Conservation (phyloP, 2,797 vertebrate species). For the Cyclura pinguis region DNA sequence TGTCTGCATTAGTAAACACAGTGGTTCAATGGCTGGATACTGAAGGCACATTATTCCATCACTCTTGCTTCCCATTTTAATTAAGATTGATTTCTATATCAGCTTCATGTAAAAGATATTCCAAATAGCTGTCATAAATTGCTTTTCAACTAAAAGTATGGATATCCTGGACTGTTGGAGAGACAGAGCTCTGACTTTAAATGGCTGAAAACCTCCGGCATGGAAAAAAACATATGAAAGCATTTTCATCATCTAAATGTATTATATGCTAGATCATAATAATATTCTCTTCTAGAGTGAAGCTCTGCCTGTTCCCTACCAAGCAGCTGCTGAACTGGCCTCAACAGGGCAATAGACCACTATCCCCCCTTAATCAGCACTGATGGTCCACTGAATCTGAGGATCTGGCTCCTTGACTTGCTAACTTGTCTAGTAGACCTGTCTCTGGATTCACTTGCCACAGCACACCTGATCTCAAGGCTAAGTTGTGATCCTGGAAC, state of each 20-base stretch:
- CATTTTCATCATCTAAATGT: slow-evolving; percentile 3
- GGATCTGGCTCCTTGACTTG: too few species aligned
- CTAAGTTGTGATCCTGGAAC: not conserved
- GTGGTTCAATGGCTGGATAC: not conserved
- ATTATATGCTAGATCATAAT: slow-evolving; percentile 16
- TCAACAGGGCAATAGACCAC: not conserved
- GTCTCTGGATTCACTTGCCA: not conserved
- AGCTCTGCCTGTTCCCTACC: not conserved
- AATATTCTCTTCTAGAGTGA: slow-evolving; percentile 30
- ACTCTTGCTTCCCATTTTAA: slow-evolving; percentile 20
- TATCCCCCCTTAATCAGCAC: not conserved
- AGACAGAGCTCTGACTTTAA: not conserved
- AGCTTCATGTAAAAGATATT: slow-evolving; percentile 17
- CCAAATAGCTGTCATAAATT: slow-evolving; percentile 29
- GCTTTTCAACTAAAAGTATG: slow-evolving; percentile 23
- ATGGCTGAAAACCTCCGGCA: not conserved
- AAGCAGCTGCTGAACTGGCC: not conserved
- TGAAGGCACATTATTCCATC: slow-evolving; percentile 17
- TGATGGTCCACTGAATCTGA: too few species aligned
- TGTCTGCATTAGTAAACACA: not conserved
- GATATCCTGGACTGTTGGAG: slow-evolving; percentile 2
- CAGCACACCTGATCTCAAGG: not conserved
- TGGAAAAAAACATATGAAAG: not conserved
- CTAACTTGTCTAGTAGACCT: not conserved
- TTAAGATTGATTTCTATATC: slow-evolving; percentile 9